phyloP scores from a whole-genome alignment of 2,888 invertebrate genomes.

The Stenotaenia linearis region DNA sequence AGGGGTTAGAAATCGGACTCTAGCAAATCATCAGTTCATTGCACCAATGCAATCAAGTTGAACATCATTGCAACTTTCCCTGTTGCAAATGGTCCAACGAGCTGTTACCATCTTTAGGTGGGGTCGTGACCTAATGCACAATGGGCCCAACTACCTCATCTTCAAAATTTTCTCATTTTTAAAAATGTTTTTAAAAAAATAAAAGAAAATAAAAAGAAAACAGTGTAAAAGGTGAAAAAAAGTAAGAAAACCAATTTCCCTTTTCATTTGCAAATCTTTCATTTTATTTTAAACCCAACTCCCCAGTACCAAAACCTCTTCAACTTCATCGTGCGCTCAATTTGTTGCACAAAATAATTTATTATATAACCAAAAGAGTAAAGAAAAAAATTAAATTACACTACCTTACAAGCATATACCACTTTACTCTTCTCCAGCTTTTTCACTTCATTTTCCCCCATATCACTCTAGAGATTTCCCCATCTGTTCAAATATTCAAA shows the following conservation, averaged over 20 bases:
- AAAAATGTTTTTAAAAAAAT: neutral
- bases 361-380: neutral
- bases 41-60: neutral
- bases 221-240: neutral
- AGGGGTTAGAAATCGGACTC: slow-evolving; percentile 18
- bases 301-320: neutral
- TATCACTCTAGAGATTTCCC: slow-evolving; percentile 1
- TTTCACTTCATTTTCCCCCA: slow-evolving; percentile 12
- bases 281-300: neutral
- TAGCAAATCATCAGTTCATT: slow-evolving; percentile 12
- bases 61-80: neutral
- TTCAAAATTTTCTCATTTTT: neutral
- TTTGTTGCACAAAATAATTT: neutral
- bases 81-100: slow-evolving; percentile 1
- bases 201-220: neutral
- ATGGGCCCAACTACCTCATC: neutral
- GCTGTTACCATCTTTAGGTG: neutral
- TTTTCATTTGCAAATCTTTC: neutral
- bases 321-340: neutral
- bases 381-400: slow-evolving; percentile 11
- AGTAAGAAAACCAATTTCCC: neutral
- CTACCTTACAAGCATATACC: neutral
- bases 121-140: neutral
- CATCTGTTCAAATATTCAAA: slow-evolving; percentile 13
- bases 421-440: neutral